These are phyloP conservation scores for Ceraclea dissimilis DNA, from an alignment of 2,888 invertebrate genomes.

Conservation along the genomic window DNA sequence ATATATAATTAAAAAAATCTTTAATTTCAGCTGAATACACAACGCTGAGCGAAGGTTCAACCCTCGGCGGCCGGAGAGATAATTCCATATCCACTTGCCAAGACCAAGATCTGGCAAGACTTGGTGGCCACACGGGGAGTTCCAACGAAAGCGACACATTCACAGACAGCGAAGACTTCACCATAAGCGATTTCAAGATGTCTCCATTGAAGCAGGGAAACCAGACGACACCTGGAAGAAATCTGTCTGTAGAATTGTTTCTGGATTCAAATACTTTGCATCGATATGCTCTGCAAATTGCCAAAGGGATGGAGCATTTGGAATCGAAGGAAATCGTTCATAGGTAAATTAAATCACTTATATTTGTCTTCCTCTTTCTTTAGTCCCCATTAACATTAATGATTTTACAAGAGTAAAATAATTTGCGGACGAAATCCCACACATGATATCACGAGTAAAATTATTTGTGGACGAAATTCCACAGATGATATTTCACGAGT, in stretches of 20 bases:
- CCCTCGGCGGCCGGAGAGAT: constrained; percentile 21
- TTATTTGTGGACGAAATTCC: too few relatives aligned
- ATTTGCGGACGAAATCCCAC: too few relatives aligned
- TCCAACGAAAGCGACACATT: constrained; percentile 37
- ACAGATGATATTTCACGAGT: too few relatives aligned
- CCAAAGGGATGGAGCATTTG: constrained; percentile 71
- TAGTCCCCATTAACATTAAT: too few relatives aligned
- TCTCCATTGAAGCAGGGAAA: background rate
- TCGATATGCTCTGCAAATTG: constrained; percentile 71
- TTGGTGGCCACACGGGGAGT: constrained; percentile 43
- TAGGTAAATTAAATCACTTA: constrained; percentile 42
- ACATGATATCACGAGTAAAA: too few relatives aligned
- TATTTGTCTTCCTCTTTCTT: constrained; percentile 1
- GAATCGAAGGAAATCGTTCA: constrained; percentile 65
- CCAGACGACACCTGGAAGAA: background rate
- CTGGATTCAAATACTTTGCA: constrained; percentile 51
- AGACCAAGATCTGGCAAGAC: constrained; percentile 24
- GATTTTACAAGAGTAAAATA: too few relatives aligned
- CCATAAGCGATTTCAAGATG: constrained; percentile 17
- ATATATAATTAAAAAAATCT: too few relatives aligned
- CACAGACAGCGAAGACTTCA: background rate
- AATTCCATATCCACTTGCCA: constrained; percentile 12
- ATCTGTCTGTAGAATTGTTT: constrained; percentile 31
- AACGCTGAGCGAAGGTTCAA: constrained; percentile 37
- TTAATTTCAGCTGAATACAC: constrained; percentile 51